Evolutionary conservation across 2,113 vertebrate species (phyloP).

Genomic region (Leptobrachium leishanense): DNA sequence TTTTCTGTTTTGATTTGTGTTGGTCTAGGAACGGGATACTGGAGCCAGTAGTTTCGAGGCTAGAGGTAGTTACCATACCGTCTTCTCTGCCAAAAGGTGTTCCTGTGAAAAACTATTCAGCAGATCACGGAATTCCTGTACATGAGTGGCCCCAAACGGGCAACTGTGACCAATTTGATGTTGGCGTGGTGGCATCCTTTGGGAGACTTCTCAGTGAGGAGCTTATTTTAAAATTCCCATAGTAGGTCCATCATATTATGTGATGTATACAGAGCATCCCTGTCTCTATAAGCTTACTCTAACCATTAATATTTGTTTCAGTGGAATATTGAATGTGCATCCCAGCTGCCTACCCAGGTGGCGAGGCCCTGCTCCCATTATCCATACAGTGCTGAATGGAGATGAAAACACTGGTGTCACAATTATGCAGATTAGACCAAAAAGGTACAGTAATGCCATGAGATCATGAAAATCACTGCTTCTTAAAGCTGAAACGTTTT

Average conservation of each 20-base stretch:
- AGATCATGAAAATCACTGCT: no score
- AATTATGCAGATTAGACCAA: constrained; percentile 89
- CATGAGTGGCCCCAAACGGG: constrained; percentile 81
- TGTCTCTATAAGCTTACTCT: constrained; percentile 20
- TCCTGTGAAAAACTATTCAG: constrained; percentile 78
- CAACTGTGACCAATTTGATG: constrained; percentile 72
- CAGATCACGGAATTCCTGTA: constrained; percentile 68
- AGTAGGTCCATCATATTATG: constrained; percentile 69
- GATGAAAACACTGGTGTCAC: constrained; percentile 87
- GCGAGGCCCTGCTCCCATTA: constrained; percentile 88
- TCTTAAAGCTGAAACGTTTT: no score
- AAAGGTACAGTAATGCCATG: constrained; percentile 67
- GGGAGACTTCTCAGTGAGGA: constrained; percentile 81
- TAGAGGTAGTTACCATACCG: constrained; percentile 86
- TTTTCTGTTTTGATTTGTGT: neutral
- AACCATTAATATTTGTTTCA: constrained; percentile 59
- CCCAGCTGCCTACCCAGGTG: constrained; percentile 92
- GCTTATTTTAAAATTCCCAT: constrained; percentile 89
- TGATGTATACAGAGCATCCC: neutral
- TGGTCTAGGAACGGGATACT: constrained; percentile 57
- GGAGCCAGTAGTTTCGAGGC: constrained; percentile 65
- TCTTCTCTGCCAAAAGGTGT: constrained; percentile 57
- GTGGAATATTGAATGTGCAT: constrained; percentile 89
- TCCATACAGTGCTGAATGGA: constrained; percentile 85
- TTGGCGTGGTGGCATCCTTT: constrained; percentile 93